phyloP scores from a whole-genome alignment of 2,113 vertebrate genomes.

The Irena cyanogastra region DNA sequence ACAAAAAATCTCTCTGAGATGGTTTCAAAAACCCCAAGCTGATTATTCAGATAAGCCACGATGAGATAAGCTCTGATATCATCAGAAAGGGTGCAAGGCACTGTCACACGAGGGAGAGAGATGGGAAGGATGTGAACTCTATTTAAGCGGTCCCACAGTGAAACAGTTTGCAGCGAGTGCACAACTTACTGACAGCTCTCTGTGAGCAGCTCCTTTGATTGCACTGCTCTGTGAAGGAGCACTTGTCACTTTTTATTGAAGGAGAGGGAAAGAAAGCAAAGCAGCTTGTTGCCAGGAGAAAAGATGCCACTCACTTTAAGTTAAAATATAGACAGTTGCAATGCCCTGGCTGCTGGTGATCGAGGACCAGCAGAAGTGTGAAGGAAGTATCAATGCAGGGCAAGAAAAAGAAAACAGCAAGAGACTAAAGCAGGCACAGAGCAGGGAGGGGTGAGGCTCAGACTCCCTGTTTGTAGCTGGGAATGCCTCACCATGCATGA shows the following conservation, averaged over 20 bases:
- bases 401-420: not conserved
- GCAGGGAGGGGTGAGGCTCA: not conserved
- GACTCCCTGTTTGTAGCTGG: not conserved
- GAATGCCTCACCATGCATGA: not conserved
- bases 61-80: not conserved
- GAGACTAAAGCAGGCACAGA: not conserved
- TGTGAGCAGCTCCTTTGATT: conserved; percentile 23
- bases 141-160: not conserved
- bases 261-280: conserved; percentile 33
- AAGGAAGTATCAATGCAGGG: not conserved
- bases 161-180: not conserved
- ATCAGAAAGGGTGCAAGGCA: not conserved
- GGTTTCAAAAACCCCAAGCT: not conserved
- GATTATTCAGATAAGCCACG: not conserved
- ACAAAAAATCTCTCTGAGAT: not conserved
- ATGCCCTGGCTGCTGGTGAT: not conserved
- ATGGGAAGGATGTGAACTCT: conserved; percentile 17
- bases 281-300: conserved; percentile 39
- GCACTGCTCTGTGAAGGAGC: conserved; percentile 3
- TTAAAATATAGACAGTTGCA: conserved; percentile 21
- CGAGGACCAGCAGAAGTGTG: not conserved
- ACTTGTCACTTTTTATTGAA: conserved; percentile 47
- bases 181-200: not conserved
- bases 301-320: conserved; percentile 27
- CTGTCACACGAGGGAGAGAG: not conserved